These are phyloP conservation scores for Hirudinaria manillensis DNA, from an alignment of 2,888 invertebrate species.

Conservation along the genomic window DNA sequence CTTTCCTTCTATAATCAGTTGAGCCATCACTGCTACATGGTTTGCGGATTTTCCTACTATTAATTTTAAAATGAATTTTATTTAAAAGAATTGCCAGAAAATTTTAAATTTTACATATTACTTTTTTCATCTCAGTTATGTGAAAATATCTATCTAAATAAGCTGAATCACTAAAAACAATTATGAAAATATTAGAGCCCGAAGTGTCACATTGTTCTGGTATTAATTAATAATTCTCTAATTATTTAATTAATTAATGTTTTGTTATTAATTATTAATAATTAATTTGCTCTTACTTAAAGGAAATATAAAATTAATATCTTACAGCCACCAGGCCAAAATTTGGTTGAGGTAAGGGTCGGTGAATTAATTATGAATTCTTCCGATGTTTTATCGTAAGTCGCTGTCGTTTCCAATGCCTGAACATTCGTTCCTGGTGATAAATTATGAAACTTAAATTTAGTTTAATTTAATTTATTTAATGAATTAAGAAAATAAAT, in stretches of 20 bases:
- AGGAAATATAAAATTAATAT: neutral
- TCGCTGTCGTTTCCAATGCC: slow-evolving; percentile 85
- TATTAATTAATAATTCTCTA: too few relatives aligned
- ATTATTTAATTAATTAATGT: too few relatives aligned
- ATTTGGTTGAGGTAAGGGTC: slow-evolving; percentile 80
- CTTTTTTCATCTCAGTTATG: too few relatives aligned
- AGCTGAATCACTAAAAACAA: too few relatives aligned
- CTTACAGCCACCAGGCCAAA: slow-evolving; percentile 93
- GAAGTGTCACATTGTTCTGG: too few relatives aligned
- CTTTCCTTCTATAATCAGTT: slow-evolving; percentile 74
- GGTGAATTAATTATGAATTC: slow-evolving; percentile 85
- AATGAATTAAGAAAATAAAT: too few relatives aligned
- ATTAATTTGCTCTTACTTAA: too few relatives aligned
- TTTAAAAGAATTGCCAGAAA: neutral
- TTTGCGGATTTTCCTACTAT: slow-evolving; percentile 88
- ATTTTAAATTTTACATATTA: too few relatives aligned
- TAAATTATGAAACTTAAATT: neutral
- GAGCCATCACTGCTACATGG: slow-evolving; percentile 85
- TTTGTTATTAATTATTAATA: too few relatives aligned
- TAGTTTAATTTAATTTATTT: too few relatives aligned
- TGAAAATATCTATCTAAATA: too few relatives aligned
- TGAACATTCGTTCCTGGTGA: slow-evolving; percentile 74
- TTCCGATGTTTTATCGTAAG: slow-evolving; percentile 72
- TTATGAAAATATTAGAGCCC: too few relatives aligned
- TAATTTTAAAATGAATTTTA: slow-evolving; percentile 34